These are phyloP conservation scores for Agrenia bidenticulata DNA, from an alignment of 2,888 invertebrate species.

Conservation along the genomic window DNA sequence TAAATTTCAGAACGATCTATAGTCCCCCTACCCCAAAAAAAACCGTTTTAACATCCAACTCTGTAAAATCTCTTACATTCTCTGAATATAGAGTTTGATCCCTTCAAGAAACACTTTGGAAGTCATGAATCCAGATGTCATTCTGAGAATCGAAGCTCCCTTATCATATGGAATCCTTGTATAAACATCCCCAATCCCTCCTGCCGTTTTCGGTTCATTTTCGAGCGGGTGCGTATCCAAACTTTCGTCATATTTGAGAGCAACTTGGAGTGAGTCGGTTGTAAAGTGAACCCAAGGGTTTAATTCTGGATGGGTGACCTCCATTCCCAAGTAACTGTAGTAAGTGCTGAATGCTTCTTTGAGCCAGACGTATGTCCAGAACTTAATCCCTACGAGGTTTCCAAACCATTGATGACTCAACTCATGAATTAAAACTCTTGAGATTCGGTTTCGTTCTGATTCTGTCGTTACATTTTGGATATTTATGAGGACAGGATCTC, in stretches of 20 bases:
- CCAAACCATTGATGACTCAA: conserved; percentile 39
- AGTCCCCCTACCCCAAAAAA: no score
- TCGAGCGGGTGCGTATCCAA: conserved; percentile 27
- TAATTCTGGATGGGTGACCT: conserved; percentile 4
- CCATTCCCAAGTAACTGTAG: conserved; percentile 9
- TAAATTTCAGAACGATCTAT: neutral
- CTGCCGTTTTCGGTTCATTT: conserved; percentile 17
- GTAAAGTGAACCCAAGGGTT: conserved; percentile 22
- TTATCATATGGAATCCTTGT: conserved; percentile 36
- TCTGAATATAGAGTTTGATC: conserved; percentile 25
- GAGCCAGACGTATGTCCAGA: conserved; percentile 32
- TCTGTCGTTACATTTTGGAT: conserved; percentile 40
- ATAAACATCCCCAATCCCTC: conserved; percentile 25
- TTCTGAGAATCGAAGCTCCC: conserved; percentile 31
- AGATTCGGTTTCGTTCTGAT: conserved; percentile 27
- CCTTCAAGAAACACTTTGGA: conserved; percentile 20
- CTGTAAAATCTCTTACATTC: conserved; percentile 24
- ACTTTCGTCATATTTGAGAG: conserved; percentile 31
- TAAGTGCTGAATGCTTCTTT: conserved; percentile 35
- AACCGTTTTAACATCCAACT: no score
- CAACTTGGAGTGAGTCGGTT: conserved; percentile 25
- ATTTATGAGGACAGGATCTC: conserved; percentile 39
- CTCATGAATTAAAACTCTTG: conserved; percentile 30
- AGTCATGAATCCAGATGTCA: conserved; percentile 21
- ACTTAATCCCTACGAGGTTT: conserved; percentile 30